Evolutionary conservation across 2,797 vertebrate genomes (phyloP).

Genomic region (Cyprinodon diabolis): DNA sequence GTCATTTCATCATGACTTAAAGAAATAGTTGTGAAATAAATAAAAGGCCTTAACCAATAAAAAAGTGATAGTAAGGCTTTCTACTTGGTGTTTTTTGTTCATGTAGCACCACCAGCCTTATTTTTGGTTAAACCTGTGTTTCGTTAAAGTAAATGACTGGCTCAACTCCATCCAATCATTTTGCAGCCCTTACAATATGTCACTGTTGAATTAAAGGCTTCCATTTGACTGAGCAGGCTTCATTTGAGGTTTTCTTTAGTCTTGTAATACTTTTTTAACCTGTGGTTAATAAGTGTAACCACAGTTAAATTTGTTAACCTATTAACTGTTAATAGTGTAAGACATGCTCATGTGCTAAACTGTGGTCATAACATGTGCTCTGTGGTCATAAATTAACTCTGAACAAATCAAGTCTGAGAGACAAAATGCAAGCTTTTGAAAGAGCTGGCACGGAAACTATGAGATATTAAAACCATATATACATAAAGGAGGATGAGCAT

Average conservation of each 20-base stretch:
- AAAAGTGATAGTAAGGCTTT: background rate
- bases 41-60: background rate
- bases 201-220: slow-evolving; percentile 42
- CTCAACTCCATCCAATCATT: slow-evolving; percentile 25
- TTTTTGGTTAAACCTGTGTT: slow-evolving; percentile 32
- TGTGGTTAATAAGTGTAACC: too few species aligned
- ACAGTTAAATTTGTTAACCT: too few species aligned
- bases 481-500: slow-evolving; percentile 15
- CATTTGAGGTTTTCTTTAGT: slow-evolving; percentile 37
- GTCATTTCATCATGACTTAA: background rate
- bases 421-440: slow-evolving; percentile 17
- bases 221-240: slow-evolving; percentile 21
- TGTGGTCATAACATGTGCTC: slow-evolving; percentile 33
- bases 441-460: slow-evolving; percentile 8
- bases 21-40: background rate
- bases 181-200: slow-evolving; percentile 30
- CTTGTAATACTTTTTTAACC: slow-evolving; percentile 19
- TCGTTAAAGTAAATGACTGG: slow-evolving; percentile 19
- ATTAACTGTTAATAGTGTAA: too few species aligned
- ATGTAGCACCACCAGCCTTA: background rate
- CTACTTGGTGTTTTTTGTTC: background rate
- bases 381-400: slow-evolving; percentile 1
- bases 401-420: slow-evolving; percentile 7
- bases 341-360: too few species aligned
- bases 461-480: slow-evolving; percentile 3